These are phyloP conservation scores for Spisula subtruncata DNA, from an alignment of 2,888 invertebrate species.

Conservation along the genomic window DNA sequence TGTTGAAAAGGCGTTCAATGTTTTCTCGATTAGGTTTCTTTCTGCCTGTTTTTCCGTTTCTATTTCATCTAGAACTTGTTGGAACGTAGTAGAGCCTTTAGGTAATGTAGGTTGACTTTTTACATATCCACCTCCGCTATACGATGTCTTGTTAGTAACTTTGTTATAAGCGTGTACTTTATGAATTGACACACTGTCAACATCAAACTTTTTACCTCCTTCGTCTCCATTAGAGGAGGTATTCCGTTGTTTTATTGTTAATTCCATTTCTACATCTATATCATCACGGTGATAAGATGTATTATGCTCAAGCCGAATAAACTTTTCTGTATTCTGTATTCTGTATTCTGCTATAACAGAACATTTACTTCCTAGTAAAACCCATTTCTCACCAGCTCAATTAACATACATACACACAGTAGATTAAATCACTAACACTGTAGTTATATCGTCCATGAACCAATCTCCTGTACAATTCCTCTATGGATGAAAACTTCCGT, in stretches of 20 bases:
- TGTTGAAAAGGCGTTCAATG: slow-evolving; percentile 26
- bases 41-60: slow-evolving; percentile 32
- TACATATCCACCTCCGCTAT: background rate
- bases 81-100: slow-evolving; percentile 37
- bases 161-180: background rate
- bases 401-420: background rate
- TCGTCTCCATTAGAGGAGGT: background rate
- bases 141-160: background rate
- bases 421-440: background rate
- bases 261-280: slow-evolving; percentile 10
- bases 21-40: slow-evolving; percentile 17
- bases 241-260: background rate
- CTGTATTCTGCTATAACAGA: too few relatives aligned
- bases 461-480: background rate
- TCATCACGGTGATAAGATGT: too few relatives aligned
- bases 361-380: background rate
- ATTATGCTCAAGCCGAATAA: too few relatives aligned
- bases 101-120: slow-evolving; percentile 10
- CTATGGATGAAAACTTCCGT: too few relatives aligned
- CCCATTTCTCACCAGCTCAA: background rate
- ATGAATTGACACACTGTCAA: background rate
- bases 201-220: background rate
- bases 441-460: background rate
- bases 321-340: too few relatives aligned
- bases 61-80: slow-evolving; percentile 39